Base-by-base conservation (phyloP, 2,888 invertebrate genomes). In the Helleia helle region DNA sequence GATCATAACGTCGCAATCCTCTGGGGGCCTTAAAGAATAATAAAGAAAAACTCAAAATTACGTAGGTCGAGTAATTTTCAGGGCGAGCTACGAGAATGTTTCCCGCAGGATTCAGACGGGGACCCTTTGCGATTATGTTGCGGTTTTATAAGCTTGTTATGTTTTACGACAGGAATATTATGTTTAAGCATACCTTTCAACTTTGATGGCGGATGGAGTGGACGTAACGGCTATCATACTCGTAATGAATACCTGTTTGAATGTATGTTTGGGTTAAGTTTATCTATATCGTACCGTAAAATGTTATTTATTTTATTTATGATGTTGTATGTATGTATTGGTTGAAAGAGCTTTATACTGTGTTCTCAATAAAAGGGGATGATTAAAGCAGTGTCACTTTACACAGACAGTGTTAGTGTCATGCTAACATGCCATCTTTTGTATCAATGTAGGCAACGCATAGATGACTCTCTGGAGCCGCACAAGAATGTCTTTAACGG, bases 81-180 rank as follows among this genome's bases (percentile, higher is more conserved):
- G 75, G 81, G 77, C 74, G 72, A 71, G 70, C 67, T 62, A 64
- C 64, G 58, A 53, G 56, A 63, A 73, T 77, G 75, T 75, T 71
- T 64, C 65, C 80, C 80, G 43, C 47, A 80, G 77, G 83, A 73
- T 63, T 58, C 57, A 52, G 58, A 54, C 52, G 63, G 67, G 65
- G 71, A 70, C 70, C 76, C 66, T 64, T 58, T 55, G 66, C 77
- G 76, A 77, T 81, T 80, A 79, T 72, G 71, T 71, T 66, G 75
- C 65, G 76, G 73, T 66, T 80, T 80, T 76, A 81, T 83, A 76
- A 76, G 79, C 79, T 75, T 80, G 75, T 83, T 80, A 80, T 74
- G 71, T 80, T 81, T 83, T 77, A 77, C 64, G 72, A 63, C 56
- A 62, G 65, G 70, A 69, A 68, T 58, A 58, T 58, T 50, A 61